Percentiles rank a stretch among this genome's conserved stretches.
Evolutionary conservation across 2,113 vertebrate species (phyloP).

Genomic region (Malaclemys terrapin): DNA sequence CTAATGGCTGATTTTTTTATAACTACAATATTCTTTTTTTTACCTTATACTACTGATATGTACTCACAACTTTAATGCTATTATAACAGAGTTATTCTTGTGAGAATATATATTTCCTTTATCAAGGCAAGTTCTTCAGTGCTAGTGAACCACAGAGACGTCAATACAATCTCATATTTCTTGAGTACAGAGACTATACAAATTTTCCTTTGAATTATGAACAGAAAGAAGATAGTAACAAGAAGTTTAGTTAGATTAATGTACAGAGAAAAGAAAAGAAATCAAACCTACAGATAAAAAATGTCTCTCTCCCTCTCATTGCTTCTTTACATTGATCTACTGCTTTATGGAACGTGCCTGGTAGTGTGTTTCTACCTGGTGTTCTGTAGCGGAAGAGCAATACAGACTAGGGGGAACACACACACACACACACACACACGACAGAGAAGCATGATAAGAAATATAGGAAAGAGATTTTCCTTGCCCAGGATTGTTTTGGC

Average conservation of each 20-base stretch:
- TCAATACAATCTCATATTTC: background rate
- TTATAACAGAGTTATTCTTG: background rate
- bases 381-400: background rate
- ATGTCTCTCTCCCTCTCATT: background rate
- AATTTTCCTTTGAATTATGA: background rate
- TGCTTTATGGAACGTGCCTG: background rate
- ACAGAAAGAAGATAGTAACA: background rate
- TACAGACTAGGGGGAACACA: background rate
- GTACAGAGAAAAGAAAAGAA: background rate
- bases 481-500: background rate
- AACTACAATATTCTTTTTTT: fast-evolving
- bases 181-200: background rate
- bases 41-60: background rate
- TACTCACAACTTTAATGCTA: background rate
- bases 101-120: background rate
- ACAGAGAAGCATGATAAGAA: background rate
- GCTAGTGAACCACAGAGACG: background rate
- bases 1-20: background rate
- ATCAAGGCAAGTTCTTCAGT: background rate
- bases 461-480: background rate
- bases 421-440: background rate
- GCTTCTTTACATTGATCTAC: background rate
- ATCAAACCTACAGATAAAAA: background rate
- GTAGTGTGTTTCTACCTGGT: background rate
- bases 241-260: background rate